Conservation (phyloP, 1,140 invertebrate genomes). For the Zaprionus africanus region DNA sequence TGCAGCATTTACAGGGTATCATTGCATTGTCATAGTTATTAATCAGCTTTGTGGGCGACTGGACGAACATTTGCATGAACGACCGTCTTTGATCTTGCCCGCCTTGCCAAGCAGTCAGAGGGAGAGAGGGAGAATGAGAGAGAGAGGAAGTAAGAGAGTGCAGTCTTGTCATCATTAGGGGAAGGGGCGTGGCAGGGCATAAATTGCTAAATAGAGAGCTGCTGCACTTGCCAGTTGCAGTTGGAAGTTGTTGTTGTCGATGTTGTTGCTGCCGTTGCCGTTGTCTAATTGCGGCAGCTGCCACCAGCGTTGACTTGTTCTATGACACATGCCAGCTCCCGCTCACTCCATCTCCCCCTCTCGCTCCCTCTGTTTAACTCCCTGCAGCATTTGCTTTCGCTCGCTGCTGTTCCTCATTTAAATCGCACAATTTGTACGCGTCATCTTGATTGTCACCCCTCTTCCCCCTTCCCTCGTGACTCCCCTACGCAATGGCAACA, state of each 20-base stretch:
- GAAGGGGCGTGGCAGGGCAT: constrained; percentile 22
- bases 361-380: background rate
- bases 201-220: background rate
- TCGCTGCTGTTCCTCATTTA: constrained; percentile 66
- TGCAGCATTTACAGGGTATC: constrained; percentile 7
- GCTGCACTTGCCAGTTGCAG: constrained; percentile 5
- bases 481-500: background rate
- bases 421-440: constrained; percentile 75
- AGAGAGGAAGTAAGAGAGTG: background rate
- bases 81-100: constrained; percentile 64
- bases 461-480: background rate
- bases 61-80: constrained; percentile 62
- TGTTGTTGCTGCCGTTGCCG: constrained; percentile 1
- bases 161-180: constrained; percentile 55
- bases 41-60: constrained; percentile 56
- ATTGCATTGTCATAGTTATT: constrained; percentile 75
- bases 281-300: constrained; percentile 37
- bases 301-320: constrained; percentile 25
- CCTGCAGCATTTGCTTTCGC: constrained; percentile 5
- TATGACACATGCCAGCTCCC: constrained; percentile 15
- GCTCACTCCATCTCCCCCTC: background rate
- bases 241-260: background rate
- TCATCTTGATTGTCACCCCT: constrained; percentile 59
- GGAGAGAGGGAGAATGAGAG: background rate
- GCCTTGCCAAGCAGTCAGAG: constrained; percentile 38